Base-by-base conservation (phyloP, 2,888 invertebrate genomes). In the Pomacea canaliculata region DNA sequence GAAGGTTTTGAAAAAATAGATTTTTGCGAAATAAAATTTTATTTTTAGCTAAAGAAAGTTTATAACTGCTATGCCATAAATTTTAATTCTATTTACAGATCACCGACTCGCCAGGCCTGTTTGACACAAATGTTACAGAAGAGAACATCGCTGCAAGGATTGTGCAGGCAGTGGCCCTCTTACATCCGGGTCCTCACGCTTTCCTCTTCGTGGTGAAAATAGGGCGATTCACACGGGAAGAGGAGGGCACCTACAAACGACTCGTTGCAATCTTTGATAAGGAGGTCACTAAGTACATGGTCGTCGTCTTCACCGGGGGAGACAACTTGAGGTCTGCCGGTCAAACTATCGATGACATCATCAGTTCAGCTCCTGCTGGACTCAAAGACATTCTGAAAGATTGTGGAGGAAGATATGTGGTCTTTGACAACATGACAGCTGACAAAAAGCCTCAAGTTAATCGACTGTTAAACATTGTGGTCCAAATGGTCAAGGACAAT, bases 161-260 rank as follows among this genome's bases (percentile, higher is more conserved):
- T 19, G 60, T 74, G 49, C 74, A 69, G 23, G 74, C 74, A 46
- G 51, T 74, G 5, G 74, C 74, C 62, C 46, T 69, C 62, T 62
- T 69, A 62, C 69, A 74, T 56, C 74, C 74, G 10, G 74, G 74
- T 27, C 74, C 74, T 49, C 48, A 74, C 37, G 74, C 62, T 62
- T 48, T 74, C 27, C 27, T 74, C 48, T 74, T 68, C 63, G 68
- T 74, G 48, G 12, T 74, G 49, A 59, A 60, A 46, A 18, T 74
- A n/a, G 74, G 62, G 12, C 74, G 74, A 4, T 74, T 48, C 69
- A 74, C 62, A 0, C 23, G 0, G 5, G 74, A 74, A 23, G 74
- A 74, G 49, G 48, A 27, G n/a, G 74, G 27, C 9, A 62, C n/a
- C 19, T 74, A 62, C 63, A 46, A 48, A 7, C 46, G 74, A 4